Evolutionary conservation across 2,113 vertebrate genomes (phyloP).

Genomic region (Synodontis membranacea): DNA sequence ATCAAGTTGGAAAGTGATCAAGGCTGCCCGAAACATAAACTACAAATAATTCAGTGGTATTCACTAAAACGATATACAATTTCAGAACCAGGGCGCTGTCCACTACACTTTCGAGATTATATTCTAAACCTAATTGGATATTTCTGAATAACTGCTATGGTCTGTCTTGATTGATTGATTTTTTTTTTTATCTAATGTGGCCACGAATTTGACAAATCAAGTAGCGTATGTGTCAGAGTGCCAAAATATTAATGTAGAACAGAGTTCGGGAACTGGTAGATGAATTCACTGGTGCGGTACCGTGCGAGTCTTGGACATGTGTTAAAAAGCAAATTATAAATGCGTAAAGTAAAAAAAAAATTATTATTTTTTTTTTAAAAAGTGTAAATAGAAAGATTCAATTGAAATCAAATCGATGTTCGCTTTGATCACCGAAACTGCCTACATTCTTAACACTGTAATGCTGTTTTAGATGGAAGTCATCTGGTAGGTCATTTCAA

Average conservation of each 20-base stretch:
- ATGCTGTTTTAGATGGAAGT: neutral
- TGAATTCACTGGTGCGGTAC: neutral
- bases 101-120: slow-evolving; percentile 15
- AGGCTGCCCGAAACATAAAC: neutral
- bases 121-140: neutral
- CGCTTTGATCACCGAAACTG: neutral
- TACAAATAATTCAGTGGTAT: neutral
- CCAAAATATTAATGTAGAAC: neutral
- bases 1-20: neutral
- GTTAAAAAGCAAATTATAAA: no score
- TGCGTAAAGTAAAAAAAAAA: neutral
- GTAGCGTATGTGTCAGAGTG: neutral
- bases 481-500: neutral
- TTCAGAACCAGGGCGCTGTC: slow-evolving; percentile 50
- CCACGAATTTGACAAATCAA: neutral
- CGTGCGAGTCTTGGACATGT: neutral
- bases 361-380: no score
- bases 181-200: neutral
- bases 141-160: neutral
- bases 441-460: neutral
- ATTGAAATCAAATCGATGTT: neutral
- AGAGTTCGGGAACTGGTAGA: neutral
- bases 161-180: neutral
- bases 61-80: neutral
- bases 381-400: neutral